Evolutionary conservation across 2,888 invertebrate genomes (phyloP), one percentile per base, ranked within the genome.

Genomic region (Thalpophila matura): DNA sequence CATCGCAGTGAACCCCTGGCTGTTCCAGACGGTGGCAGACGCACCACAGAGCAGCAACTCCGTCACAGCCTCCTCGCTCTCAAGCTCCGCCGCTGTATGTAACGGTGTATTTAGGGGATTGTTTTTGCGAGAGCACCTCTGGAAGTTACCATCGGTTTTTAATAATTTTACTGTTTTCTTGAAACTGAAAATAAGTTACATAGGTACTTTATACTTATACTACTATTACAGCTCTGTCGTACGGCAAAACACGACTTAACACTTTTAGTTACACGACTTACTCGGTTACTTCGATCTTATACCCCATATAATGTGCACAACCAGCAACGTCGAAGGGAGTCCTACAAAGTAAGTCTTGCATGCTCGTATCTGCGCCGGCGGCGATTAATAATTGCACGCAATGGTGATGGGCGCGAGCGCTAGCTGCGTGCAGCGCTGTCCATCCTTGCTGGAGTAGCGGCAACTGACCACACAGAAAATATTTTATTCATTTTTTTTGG

Each of bases 341-440:
- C 10, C 84, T 64, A 4, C 74, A 66, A 1, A 73, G 50, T 4
- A 73, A 37, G 38, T 83, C 83, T 0, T 58, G 60, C 0, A 61
- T 54, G 5, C 45, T 37, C 0, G 57, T 50, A 1, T 81, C 59
- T 0, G 79, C 79, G 0, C 84, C 84, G 0, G 78, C 81, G 1
- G 84, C 81, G 2, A 84, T 59, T 0, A 84, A 71, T 16, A 82
- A 33, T n/a, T 77, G 59, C 4, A 79, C 71, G 43, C 83, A 77
- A 2, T 71, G 59, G 1, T 83, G 75, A 18, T 93, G 88, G 0
- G 93, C 93, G 46, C 94, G 89, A 10, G 92, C 90, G 29, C 95
- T 91, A 0, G 96, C 96, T 3, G 95, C 89, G 75, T 96, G 96
- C 2, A 96, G 87, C 0, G 96, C 92, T 0, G 96, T 96, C 87